Evolutionary conservation across 23 tunicate species (phyloP).

Genomic region (Trididemnum nubilum): DNA sequence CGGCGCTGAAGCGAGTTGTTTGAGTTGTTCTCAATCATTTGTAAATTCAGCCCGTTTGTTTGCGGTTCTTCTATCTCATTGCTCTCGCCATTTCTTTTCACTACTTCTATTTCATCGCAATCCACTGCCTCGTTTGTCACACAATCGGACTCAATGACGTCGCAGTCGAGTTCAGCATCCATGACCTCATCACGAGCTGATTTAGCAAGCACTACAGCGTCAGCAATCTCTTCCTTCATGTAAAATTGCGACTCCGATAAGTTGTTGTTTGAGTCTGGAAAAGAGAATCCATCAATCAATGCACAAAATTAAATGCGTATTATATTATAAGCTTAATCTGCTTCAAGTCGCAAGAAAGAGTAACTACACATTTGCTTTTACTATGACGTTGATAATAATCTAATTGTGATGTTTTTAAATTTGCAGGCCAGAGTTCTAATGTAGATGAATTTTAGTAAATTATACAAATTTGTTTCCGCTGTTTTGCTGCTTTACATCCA

Average conservation of each 20-base stretch:
- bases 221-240: neutral
- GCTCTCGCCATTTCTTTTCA: neutral
- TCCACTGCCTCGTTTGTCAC: neutral
- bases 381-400: too few relatives aligned
- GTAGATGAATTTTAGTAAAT: too few relatives aligned
- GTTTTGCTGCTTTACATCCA: too few relatives aligned
- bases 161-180: neutral
- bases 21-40: neutral
- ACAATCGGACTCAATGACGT: conserved; percentile 32
- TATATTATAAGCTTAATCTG: too few relatives aligned
- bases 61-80: neutral
- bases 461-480: too few relatives aligned
- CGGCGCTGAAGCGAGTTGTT: neutral
- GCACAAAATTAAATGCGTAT: too few relatives aligned
- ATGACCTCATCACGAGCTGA: neutral
- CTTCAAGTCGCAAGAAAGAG: too few relatives aligned
- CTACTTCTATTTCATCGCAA: neutral
- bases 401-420: too few relatives aligned
- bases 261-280: conserved; percentile 42
- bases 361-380: too few relatives aligned
- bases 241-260: conserved; percentile 4
- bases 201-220: neutral
- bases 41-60: conserved; percentile 2
- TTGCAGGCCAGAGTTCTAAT: too few relatives aligned
- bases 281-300: too few relatives aligned